Percentiles rank a stretch among this genome's conserved stretches.
Evolutionary conservation across 2,113 vertebrate species (phyloP).

Genomic region (Sylvilagus bachmani): DNA sequence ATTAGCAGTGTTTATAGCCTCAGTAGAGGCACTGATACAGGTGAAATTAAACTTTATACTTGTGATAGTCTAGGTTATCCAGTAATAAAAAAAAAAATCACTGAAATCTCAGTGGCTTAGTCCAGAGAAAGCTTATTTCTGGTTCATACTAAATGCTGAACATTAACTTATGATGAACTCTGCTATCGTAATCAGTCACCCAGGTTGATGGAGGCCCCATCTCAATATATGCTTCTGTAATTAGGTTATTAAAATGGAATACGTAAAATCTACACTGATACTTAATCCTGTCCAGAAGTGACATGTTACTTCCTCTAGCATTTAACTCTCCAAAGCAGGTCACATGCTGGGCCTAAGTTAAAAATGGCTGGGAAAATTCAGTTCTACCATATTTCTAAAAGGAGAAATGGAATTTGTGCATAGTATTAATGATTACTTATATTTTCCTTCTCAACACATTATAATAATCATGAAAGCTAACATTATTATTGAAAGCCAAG

Average conservation of each 20-base stretch:
- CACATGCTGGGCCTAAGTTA: neutral
- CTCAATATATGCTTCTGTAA: neutral
- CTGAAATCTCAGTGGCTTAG: neutral
- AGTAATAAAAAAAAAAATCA: neutral
- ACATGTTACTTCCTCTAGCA: neutral
- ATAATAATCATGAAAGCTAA: constrained; percentile 21
- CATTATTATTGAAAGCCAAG: neutral
- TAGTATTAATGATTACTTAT: neutral
- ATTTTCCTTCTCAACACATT: neutral
- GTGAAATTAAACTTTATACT: neutral
- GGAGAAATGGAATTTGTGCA: neutral
- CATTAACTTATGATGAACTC: neutral
- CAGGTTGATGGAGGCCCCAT: neutral
- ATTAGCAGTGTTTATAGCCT: neutral
- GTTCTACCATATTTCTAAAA: neutral
- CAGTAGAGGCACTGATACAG: neutral
- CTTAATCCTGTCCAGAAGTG: neutral
- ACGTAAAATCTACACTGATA: neutral
- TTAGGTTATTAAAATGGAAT: neutral
- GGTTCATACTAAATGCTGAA: neutral
- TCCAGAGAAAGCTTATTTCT: neutral
- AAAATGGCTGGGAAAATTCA: neutral
- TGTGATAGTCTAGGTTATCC: neutral
- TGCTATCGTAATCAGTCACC: neutral
- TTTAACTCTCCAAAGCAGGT: neutral